Evolutionary conservation across 2,797 vertebrate genomes (phyloP).

Genomic region (Gymnoscopelus microlampas): DNA sequence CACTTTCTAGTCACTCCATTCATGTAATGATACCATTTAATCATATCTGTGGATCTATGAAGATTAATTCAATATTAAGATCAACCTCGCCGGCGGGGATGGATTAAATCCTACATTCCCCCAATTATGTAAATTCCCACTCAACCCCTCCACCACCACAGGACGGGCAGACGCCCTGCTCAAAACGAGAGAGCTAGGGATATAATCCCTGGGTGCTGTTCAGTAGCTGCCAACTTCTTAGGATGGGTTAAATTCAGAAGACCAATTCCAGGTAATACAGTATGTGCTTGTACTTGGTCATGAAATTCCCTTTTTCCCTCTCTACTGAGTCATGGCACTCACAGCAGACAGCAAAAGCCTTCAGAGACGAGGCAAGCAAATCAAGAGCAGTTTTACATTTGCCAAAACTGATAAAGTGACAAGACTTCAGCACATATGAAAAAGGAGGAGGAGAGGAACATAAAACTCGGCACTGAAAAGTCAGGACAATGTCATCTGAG

Average conservation of each 20-base stretch:
- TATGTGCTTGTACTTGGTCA: too few relatives aligned
- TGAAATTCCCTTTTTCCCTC: too few relatives aligned
- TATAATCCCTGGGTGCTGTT: too few relatives aligned
- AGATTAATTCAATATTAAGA: slow-evolving; percentile 20
- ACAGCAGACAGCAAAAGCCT: slow-evolving; percentile 43
- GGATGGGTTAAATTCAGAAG: too few relatives aligned
- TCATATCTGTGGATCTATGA: slow-evolving; percentile 17
- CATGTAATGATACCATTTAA: not conserved
- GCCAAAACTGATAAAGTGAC: slow-evolving; percentile 11
- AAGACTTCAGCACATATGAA: slow-evolving; percentile 7
- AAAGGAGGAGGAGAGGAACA: slow-evolving; percentile 6
- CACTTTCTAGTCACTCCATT: not conserved
- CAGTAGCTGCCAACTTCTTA: too few relatives aligned
- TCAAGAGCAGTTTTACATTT: slow-evolving; percentile 29
- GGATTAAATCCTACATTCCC: slow-evolving; percentile 29
- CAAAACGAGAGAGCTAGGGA: slow-evolving; percentile 27
- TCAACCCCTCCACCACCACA: slow-evolving; percentile 30
- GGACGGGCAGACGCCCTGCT: not conserved
- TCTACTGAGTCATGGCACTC: slow-evolving; percentile 42
- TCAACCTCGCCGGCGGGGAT: slow-evolving; percentile 9
- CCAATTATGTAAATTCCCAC: slow-evolving; percentile 27
- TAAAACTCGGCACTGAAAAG: slow-evolving; percentile 21
- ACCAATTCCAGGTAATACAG: too few relatives aligned
- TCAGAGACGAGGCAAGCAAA: slow-evolving; percentile 34
- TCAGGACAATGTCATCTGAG: not conserved